Evolutionary conservation across 1,140 invertebrate species (phyloP), one percentile per base, ranked within the genome.

Genomic region (Drosophila athabasca): DNA sequence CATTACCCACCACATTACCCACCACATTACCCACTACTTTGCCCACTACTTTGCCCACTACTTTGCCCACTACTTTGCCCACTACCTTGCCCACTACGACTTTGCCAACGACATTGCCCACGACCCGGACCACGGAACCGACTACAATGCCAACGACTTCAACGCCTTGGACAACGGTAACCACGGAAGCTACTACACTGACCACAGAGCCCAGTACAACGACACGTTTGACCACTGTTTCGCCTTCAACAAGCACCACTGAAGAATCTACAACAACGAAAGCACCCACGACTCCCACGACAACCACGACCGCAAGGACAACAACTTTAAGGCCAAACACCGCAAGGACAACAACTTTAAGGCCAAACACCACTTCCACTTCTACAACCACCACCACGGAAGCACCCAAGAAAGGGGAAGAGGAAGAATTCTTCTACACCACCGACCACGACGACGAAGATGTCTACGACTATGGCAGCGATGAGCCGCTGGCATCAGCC

Each of bases 381-480:
- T 13, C 51, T 8, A 72, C 22, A n/a, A 45, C 29, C 1, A 51
- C 69, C 29, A 65, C 70, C 3, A 51, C 60, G 8, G 48, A 44
- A 11, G 43, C 49, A 35, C 11, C 45, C 15, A 52, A 75, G 6
- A 1, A 43, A 9, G 54, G 67, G 13, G 64, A 73, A 6, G 29
- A 29, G 5, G 11, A 39, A 3, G 11, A 39, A 13, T 44, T 44
- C 6, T 35, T 41, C 11, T 50, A 66, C 26, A 64, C 65, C 45
- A 79, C 67, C 43, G 70, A 62, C 11, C 13, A 4, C 0, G 60
- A 79, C 4, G 61, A 78, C 24, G 67, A 59, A 1, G 75, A 69
- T 7, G 55, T 54, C 48, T 77, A 77, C 19, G 75, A 77, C 6
- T 89, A 83, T 50, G 78, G 69, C 29, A 79, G 75, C 17, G 71